phyloP scores from a whole-genome alignment of 2,888 invertebrate genomes.

The Agrotis ipsilon region DNA sequence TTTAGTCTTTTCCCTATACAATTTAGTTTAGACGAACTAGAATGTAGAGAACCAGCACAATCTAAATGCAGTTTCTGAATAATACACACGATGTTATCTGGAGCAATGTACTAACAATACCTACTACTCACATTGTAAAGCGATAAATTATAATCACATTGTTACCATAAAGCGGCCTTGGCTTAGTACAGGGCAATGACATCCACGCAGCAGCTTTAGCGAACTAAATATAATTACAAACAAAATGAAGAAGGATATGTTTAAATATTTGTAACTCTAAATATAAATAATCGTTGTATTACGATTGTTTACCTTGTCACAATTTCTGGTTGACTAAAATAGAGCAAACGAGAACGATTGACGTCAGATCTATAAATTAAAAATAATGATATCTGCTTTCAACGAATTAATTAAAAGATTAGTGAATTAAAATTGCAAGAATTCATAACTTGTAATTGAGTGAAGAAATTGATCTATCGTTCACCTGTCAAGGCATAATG shows the following conservation, averaged over 20 bases:
- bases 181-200: conserved; percentile 71
- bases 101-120: conserved; percentile 33
- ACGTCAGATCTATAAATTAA: conserved; percentile 24
- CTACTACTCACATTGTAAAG: conserved; percentile 80
- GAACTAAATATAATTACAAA: conserved; percentile 28
- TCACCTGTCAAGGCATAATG: conserved; percentile 16
- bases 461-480: conserved; percentile 26
- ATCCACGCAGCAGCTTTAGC: conserved; percentile 32
- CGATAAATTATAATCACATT: conserved; percentile 82
- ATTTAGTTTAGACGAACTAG: too few relatives aligned
- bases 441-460: conserved; percentile 32
- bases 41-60: not conserved
- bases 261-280: conserved; percentile 12
- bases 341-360: conserved; percentile 22
- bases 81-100: conserved; percentile 29
- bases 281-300: conserved; percentile 25
- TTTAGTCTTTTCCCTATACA: too few relatives aligned
- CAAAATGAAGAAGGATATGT: conserved; percentile 28
- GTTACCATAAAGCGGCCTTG: conserved; percentile 74
- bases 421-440: conserved; percentile 24
- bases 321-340: conserved; percentile 33
- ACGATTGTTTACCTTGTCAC: conserved; percentile 8
- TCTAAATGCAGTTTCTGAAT: conserved; percentile 11
- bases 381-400: conserved; percentile 11
- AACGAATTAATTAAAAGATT: conserved; percentile 2